phyloP scores from a whole-genome alignment of 2,113 vertebrate species.

The Leptobrachium leishanense region DNA sequence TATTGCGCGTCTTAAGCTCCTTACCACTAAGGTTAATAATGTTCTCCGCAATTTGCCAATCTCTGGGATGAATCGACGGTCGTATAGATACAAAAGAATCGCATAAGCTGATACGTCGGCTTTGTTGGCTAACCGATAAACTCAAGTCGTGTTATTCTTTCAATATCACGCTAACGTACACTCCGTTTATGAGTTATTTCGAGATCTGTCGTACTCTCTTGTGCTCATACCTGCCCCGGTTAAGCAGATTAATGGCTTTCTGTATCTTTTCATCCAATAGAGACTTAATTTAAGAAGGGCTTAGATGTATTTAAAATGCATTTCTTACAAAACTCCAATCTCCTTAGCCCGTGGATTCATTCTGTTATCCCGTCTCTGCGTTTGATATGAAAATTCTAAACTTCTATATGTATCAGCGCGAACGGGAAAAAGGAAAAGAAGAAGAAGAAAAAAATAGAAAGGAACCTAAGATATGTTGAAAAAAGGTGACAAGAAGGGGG shows the following conservation, averaged over 20 bases:
- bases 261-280: conserved; percentile 70
- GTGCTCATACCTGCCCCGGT: conserved; percentile 74
- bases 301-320: conserved; percentile 74
- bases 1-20: conserved; percentile 70
- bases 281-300: conserved; percentile 69
- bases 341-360: conserved; percentile 71
- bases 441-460: not conserved
- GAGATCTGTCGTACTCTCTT: conserved; percentile 65
- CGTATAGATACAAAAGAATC: conserved; percentile 57
- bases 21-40: conserved; percentile 84
- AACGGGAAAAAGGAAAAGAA: conserved; percentile 54
- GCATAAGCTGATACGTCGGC: conserved; percentile 48
- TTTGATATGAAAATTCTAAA: conserved; percentile 72
- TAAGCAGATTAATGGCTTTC: conserved; percentile 75
- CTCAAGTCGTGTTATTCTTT: conserved; percentile 61
- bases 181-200: conserved; percentile 53
- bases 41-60: conserved; percentile 78
- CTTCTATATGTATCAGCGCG: conserved; percentile 68
- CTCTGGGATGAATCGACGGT: conserved; percentile 64
- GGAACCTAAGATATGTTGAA: conserved; percentile 76
- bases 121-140: conserved; percentile 59
- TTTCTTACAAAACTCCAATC: conserved; percentile 68
- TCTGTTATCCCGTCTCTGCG: conserved; percentile 75
- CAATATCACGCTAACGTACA: conserved; percentile 60
- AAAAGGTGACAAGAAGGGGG: conserved; percentile 83